Base-by-base conservation (phyloP, 2,888 invertebrate genomes). In the Plemyria rubiginata region DNA sequence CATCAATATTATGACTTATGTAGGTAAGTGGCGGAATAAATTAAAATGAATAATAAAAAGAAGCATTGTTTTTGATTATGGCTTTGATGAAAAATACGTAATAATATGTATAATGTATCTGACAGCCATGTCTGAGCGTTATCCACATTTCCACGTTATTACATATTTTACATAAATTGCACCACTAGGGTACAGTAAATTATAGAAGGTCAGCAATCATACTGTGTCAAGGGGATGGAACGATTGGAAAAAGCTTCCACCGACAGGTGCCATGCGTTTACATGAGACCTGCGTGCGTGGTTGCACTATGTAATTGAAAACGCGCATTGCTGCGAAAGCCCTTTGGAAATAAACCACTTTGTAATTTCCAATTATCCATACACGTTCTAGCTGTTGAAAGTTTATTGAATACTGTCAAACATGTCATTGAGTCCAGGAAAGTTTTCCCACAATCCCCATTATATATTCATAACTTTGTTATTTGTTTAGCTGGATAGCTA, bases 391-490 rank as follows among this genome's bases (percentile, higher is more conserved):
- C 48, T 32, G 54, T 40, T 29, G 36, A 36, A 54, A 57, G 57
- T 57, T 50, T 36, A 54, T 43, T 51, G 29, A 61, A 41, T 12
- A 50, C 49, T 40, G 45, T 41, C 41, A 43, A 62, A 54, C 62
- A 56, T 62, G 50, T 16, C 51, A 58, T 54, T 51, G 46, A 58
- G n/a, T 40, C 8, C 36, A 38, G 49, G 53, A 45, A 54, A 58
- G 29, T 54, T 58, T 36, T 13, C 38, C 53, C 6, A 16, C 57
- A 49, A 45, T 53, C 43, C 41, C 15, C 28, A 53, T 62, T 43
- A 38, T 36, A 28, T 29, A 49, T 57, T 53, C 57, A 57, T 41
- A 62, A 54, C 53, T 54, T 58, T 43, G 15, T 57, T 49, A 22
- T 56, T 56, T 52, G 51, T 45, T 55, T 36, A 22, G 51, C 29